Conservation (phyloP, 2,888 invertebrate genomes). For the Esperia sulphurella region DNA sequence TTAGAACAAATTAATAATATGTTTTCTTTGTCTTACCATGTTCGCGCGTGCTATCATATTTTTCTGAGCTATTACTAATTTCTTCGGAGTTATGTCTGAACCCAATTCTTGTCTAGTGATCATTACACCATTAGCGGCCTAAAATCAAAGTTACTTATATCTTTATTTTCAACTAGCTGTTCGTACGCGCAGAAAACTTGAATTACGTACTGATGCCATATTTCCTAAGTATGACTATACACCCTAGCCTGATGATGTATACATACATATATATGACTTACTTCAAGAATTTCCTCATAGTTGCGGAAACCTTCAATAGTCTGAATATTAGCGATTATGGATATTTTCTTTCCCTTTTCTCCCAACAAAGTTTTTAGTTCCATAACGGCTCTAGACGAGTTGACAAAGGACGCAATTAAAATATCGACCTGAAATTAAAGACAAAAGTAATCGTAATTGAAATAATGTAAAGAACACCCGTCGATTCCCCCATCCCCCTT, state of each 20-base stretch:
- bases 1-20: background rate
- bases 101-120: conserved; percentile 81
- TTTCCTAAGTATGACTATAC: too few relatives aligned
- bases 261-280: conserved; percentile 29
- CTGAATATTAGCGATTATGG: conserved; percentile 61
- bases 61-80: conserved; percentile 75
- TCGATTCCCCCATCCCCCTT: too few relatives aligned
- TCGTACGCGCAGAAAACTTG: too few relatives aligned
- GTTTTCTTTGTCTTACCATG: conserved; percentile 31
- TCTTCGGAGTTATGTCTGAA: conserved; percentile 69
- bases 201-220: too few relatives aligned
- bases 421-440: conserved; percentile 53
- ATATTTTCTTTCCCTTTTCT: conserved; percentile 60
- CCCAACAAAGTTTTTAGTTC: conserved; percentile 55
- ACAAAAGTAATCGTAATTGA: background rate
- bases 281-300: conserved; percentile 49
- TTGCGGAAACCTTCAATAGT: conserved; percentile 53
- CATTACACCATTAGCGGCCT: conserved; percentile 82
- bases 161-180: too few relatives aligned
- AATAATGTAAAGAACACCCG: too few relatives aligned
- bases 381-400: conserved; percentile 27
- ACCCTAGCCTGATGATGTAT: too few relatives aligned
- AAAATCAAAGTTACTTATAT: conserved; percentile 1
- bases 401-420: conserved; percentile 53
- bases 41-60: conserved; percentile 74